Evolutionary conservation across 1,140 invertebrate species (phyloP).

Genomic region (Caerostris extrusa): DNA sequence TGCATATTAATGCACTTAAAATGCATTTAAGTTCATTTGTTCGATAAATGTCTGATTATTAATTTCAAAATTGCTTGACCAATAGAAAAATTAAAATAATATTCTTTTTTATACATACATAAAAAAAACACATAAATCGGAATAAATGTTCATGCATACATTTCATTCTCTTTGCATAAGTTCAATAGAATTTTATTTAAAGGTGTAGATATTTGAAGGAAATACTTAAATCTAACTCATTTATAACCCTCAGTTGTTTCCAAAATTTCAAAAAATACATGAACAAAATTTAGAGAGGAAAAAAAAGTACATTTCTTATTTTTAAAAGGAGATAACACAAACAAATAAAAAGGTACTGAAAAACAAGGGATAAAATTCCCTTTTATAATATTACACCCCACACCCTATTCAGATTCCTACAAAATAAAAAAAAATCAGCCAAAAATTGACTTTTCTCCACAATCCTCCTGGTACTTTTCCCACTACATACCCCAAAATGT

Average conservation of each 20-base stretch:
- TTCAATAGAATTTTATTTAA: no score
- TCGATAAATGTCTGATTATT: no score
- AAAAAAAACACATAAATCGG: no score
- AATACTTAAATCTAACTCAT: not conserved
- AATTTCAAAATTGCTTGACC: no score
- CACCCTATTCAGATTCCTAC: not conserved
- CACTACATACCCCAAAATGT: not conserved
- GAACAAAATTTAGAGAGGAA: not conserved
- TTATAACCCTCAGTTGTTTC: not conserved
- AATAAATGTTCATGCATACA: no score
- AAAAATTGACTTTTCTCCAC: slow-evolving; percentile 24
- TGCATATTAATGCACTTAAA: no score
- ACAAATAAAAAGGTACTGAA: not conserved
- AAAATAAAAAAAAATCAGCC: not conserved
- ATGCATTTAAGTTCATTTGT: no score
- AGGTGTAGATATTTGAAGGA: not conserved
- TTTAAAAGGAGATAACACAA: not conserved
- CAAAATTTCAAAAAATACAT: not conserved
- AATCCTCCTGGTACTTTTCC: not conserved
- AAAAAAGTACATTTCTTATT: not conserved
- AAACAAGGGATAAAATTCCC: not conserved
- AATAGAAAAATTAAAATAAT: no score
- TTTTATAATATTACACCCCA: not conserved
- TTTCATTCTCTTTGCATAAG: no score
- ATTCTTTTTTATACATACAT: no score